Percentiles rank a stretch among this genome's conserved stretches.
These are phyloP conservation scores for Ornithoptera priamus DNA, from an alignment of 2,888 invertebrate genomes.

Conservation along the genomic window DNA sequence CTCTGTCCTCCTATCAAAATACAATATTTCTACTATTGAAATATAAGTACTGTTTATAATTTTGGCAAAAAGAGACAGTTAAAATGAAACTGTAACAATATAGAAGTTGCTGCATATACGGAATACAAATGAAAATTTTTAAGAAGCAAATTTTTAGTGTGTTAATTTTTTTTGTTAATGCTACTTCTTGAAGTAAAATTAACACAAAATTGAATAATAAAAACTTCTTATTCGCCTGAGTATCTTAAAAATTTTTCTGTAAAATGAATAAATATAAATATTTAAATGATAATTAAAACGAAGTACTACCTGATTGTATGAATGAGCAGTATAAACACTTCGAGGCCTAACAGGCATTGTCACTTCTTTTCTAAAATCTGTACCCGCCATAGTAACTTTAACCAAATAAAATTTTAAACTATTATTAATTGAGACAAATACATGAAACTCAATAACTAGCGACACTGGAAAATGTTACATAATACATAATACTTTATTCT, in stretches of 20 bases:
- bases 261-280: neutral
- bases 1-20: too few relatives aligned
- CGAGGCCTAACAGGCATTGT: slow-evolving; percentile 80
- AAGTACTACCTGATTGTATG: slow-evolving; percentile 74
- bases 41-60: too few relatives aligned
- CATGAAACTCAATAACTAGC: slow-evolving; percentile 65
- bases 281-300: neutral
- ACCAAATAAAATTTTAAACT: slow-evolving; percentile 60
- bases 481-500: slow-evolving; percentile 61
- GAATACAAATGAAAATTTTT: too few relatives aligned
- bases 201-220: neutral
- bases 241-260: neutral
- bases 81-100: too few relatives aligned
- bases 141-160: too few relatives aligned
- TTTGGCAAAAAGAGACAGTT: too few relatives aligned
- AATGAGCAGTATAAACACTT: slow-evolving; percentile 85
- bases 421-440: slow-evolving; percentile 65
- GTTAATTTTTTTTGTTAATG: too few relatives aligned
- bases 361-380: slow-evolving; percentile 74
- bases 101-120: too few relatives aligned
- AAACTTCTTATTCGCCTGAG: neutral
- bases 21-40: too few relatives aligned
- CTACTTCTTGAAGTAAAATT: too few relatives aligned
- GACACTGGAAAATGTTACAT: slow-evolving; percentile 70
- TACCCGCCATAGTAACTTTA: slow-evolving; percentile 69